Evolutionary conservation across 2,888 invertebrate genomes (phyloP), one percentile per base, ranked within the genome.

Genomic region (Dendrolimus houi): DNA sequence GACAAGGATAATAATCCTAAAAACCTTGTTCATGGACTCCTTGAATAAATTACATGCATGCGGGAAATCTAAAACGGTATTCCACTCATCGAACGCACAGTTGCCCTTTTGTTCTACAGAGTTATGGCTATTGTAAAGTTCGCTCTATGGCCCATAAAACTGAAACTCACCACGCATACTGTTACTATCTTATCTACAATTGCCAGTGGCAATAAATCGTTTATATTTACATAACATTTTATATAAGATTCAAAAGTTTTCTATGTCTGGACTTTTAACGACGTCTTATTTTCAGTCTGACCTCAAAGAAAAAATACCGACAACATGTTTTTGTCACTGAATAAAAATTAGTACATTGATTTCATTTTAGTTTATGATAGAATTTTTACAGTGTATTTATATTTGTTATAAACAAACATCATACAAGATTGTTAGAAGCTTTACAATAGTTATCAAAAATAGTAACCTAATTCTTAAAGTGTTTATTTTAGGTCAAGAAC

Each of bases 91-190:
- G 53, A 10, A 55, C 8, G 47, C 47, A 47, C 47, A 47, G 47
- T 47, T 47, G 47, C 59, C 61, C 60, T 67, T 68, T 55, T 56
- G 58, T 54, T 56, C 52, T 41, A 65, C 64, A 52, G 60, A 69
- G 67, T 71, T 68, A 75, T 67, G 59, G 62, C 62, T 59, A 69
- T 65, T 71, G 71, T 69, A 70, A 73, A 70, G 61, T 66, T 67
- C 60, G 53, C 70, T 65, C 64, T 70, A 70, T 66, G 60, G 68
- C 64, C 65, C 65, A 72, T 77, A 70, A 75, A 75, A 71, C 60
- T 67, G 52, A 58, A 64, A 65, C 64, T 69, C 60, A 64, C 60
- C 57, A 64, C 60, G 65, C 67, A 57, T 58, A 64, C 57, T 58
- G 62, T 58, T 62, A 63, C 64, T 68, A 62, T 68, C 64, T 66